Base-by-base conservation (phyloP, 2,797 vertebrate species). In the Emys orbicularis region DNA sequence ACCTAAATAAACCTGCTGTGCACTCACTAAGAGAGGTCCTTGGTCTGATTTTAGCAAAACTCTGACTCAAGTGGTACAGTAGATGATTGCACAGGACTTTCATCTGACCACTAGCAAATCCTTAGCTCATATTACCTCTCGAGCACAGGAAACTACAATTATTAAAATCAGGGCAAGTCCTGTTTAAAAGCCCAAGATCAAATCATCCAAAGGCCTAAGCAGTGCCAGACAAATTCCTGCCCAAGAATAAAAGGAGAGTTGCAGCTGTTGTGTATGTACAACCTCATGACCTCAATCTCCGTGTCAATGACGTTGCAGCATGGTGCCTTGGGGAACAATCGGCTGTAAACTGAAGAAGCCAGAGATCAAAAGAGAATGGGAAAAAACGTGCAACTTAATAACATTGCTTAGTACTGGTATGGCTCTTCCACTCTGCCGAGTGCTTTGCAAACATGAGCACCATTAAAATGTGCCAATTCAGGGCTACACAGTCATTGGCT, bases 161-260 rank as follows among this genome's bases (percentile, higher is more conserved):
- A 97, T 98, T 98, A 96, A 98, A 96, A 97, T 97, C 96, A 94
- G 96, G 97, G 97, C 97, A 98, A 82, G 95, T 97, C 97, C 97
- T 98, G 96, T 98, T 98, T 90, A 95, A 97, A 96, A 97, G 96
- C 86, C 95, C 92, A 95, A 97, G 96, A 97, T 98, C 96, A 98
- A 98, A 98, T 97, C 98, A 97, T 92, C 95, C 97, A 95, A 94
- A 96, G 97, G 96, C 92, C 94, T 86, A 12, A 27, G 76, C 89
- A 59, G 76, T 94, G 98, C 97, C 98, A 97, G 96, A 92, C 77
- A 83, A 92, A 94, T 97, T 97, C 97, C 96, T 98, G 96, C 96
- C 97, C 76, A 10, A 85, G 94, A 95, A 19, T 59, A 29, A 92
- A 90, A 31, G 88, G 83, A 92, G 49, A 94, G 2, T 84, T 91